These are phyloP conservation scores for Porites lobata DNA, from an alignment of 92 coral and sea anemone species.

Conservation along the genomic window DNA sequence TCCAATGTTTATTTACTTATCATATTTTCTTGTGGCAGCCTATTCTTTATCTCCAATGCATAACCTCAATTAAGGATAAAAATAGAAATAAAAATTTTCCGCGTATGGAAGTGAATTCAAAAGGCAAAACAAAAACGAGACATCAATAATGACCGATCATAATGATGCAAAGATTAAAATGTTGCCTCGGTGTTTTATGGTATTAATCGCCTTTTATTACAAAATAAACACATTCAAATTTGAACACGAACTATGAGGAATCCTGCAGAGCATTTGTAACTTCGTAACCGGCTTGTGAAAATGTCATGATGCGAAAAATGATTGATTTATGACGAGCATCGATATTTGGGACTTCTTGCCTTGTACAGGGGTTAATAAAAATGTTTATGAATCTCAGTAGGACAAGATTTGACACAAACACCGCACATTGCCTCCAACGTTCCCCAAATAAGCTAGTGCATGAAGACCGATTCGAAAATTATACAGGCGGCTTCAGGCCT, in stretches of 20 bases:
- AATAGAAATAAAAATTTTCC: neutral
- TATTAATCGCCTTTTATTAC: slow-evolving; percentile 9
- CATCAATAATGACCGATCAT: neutral
- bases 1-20: neutral
- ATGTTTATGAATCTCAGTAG: neutral
- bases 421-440: neutral
- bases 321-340: slow-evolving; percentile 29
- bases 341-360: neutral
- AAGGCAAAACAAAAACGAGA: neutral
- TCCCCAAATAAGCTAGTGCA: too few relatives aligned
- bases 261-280: slow-evolving; percentile 6
- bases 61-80: neutral
- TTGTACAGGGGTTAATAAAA: neutral
- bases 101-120: neutral
- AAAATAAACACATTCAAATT: slow-evolving; percentile 27
- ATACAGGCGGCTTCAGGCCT: neutral
- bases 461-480: too few relatives aligned
- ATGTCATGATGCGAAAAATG: neutral
- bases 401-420: neutral
- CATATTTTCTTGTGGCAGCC: neutral
- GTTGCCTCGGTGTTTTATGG: neutral
- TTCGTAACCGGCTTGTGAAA: neutral
- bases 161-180: slow-evolving; percentile 2
- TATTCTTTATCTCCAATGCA: slow-evolving; percentile 5
- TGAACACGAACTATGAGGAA: neutral